Evolutionary conservation across 2,888 invertebrate genomes (phyloP).

Genomic region (Eristalis tenax): DNA sequence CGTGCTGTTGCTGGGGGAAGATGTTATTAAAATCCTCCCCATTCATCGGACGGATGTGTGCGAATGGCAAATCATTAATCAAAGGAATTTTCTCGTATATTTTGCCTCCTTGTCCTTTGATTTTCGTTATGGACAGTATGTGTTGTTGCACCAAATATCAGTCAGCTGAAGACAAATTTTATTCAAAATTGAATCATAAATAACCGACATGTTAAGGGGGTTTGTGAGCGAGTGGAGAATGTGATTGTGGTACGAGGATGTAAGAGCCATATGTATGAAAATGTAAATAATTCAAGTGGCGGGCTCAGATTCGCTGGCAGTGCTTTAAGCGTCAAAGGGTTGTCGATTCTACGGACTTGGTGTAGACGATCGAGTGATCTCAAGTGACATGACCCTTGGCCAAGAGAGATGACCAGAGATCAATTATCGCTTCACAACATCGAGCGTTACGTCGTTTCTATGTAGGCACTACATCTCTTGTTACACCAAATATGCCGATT

Average conservation of each 20-base stretch:
- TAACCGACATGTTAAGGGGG: background rate
- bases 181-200: background rate
- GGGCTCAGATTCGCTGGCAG: too few relatives aligned
- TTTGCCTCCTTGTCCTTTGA: background rate
- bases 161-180: background rate
- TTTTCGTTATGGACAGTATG: background rate
- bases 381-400: too few relatives aligned
- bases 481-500: too few relatives aligned
- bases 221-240: background rate
- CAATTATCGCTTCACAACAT: too few relatives aligned
- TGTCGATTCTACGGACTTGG: too few relatives aligned
- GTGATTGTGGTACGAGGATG: background rate
- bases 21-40: slow-evolving; percentile 27
- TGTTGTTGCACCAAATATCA: background rate
- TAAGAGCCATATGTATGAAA: too few relatives aligned
- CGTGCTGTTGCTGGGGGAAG: background rate
- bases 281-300: too few relatives aligned
- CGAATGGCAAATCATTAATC: slow-evolving; percentile 40
- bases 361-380: too few relatives aligned
- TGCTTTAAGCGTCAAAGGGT: too few relatives aligned
- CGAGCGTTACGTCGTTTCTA: too few relatives aligned
- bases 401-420: too few relatives aligned
- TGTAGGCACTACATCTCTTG: too few relatives aligned
- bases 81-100: slow-evolving; percentile 5
- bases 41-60: slow-evolving; percentile 3